phyloP scores from a whole-genome alignment of 1,140 invertebrate genomes.

The Anthonomus grandis region DNA sequence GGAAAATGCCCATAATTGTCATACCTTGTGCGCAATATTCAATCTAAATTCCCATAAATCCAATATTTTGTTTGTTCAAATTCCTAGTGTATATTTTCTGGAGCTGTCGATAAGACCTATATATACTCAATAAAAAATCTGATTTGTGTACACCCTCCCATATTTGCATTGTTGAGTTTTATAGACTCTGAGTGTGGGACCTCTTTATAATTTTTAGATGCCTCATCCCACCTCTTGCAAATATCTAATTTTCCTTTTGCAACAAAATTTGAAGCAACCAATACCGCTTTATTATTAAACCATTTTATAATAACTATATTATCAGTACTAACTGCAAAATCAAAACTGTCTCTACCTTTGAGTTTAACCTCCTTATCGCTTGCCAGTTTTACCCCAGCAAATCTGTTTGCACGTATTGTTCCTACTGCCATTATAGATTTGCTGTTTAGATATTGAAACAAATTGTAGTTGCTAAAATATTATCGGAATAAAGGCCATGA shows the following conservation, averaged over 20 bases:
- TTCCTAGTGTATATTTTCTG: slow-evolving; percentile 39
- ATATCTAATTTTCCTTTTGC: slow-evolving; percentile 5
- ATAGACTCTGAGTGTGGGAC: slow-evolving; percentile 43
- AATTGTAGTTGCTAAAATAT: slow-evolving; percentile 41
- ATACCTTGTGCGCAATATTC: neutral
- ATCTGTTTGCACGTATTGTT: slow-evolving; percentile 43
- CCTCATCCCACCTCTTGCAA: slow-evolving; percentile 6
- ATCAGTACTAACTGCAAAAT: slow-evolving; percentile 6
- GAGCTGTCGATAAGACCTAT: slow-evolving; percentile 38
- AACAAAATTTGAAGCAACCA: slow-evolving; percentile 12
- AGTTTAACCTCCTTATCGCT: slow-evolving; percentile 36
- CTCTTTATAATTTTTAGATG: too few relatives aligned
- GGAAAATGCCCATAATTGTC: slow-evolving; percentile 4
- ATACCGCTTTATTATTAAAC: neutral
- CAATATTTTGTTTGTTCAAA: neutral
- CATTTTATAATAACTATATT: too few relatives aligned
- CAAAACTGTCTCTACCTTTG: slow-evolving; percentile 14
- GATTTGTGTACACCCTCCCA: slow-evolving; percentile 46
- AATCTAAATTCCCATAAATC: slow-evolving; percentile 1
- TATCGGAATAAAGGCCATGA: too few relatives aligned
- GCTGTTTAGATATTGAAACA: too few relatives aligned
- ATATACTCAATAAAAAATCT: slow-evolving; percentile 37
- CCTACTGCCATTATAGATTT: slow-evolving; percentile 22
- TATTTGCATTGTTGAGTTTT: slow-evolving; percentile 20
- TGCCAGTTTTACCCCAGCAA: slow-evolving; percentile 40